phyloP scores from a whole-genome alignment of 2,113 vertebrate species.

The Progne subis region DNA sequence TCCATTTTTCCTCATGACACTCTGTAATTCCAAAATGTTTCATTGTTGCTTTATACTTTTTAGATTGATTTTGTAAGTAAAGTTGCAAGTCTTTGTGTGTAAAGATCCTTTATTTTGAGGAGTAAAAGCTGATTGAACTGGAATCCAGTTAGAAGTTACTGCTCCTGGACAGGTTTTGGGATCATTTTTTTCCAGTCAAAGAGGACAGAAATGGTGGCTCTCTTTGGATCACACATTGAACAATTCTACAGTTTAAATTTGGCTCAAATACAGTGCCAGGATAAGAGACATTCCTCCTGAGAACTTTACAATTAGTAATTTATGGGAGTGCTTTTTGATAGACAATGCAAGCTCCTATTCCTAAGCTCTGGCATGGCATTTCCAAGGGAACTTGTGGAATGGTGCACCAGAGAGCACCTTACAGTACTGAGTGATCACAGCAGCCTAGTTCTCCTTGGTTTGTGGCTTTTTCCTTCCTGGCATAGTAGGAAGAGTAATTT shows the following conservation, averaged over 20 bases:
- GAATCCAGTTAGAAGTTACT: background rate
- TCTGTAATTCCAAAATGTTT: background rate
- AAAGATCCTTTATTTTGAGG: background rate
- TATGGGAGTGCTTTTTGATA: background rate
- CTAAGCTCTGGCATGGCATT: background rate
- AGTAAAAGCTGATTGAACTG: background rate
- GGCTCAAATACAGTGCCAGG: background rate
- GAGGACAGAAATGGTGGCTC: background rate
- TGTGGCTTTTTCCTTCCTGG: background rate
- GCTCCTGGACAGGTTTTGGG: background rate
- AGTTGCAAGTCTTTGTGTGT: background rate
- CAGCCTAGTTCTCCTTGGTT: background rate
- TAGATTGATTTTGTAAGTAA: background rate
- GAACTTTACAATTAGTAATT: background rate
- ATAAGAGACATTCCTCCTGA: background rate
- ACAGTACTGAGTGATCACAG: fast-evolving
- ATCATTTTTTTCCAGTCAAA: background rate
- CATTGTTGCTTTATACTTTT: background rate
- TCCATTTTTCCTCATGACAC: background rate
- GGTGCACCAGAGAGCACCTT: background rate
- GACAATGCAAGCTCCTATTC: background rate
- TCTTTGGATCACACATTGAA: background rate
- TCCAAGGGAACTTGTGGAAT: background rate
- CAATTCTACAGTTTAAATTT: background rate
- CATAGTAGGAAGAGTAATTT: fast-evolving